phyloP scores from a whole-genome alignment of 1,140 invertebrate species.

The Pogonomyrmex californicus region DNA sequence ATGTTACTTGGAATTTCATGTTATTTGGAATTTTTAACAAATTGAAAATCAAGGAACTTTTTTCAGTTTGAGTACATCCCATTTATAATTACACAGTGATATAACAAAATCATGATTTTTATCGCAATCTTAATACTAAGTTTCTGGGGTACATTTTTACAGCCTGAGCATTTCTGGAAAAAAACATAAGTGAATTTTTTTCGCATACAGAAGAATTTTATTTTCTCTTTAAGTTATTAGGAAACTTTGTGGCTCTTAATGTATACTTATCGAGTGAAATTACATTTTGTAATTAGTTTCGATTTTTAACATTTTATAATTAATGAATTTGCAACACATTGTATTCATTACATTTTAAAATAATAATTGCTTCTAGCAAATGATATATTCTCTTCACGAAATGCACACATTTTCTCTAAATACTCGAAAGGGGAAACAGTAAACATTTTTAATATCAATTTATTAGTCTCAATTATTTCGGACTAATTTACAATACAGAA shows the following conservation, averaged over 20 bases:
- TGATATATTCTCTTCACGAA: background rate
- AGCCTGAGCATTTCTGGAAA: background rate
- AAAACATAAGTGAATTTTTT: background rate
- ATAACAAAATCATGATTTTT: background rate
- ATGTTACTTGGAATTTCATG: too few relatives aligned
- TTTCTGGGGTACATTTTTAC: background rate
- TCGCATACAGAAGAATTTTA: too few relatives aligned
- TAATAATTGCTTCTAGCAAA: background rate
- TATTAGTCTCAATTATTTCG: background rate
- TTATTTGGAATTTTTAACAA: too few relatives aligned
- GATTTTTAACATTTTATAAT: conserved; percentile 8
- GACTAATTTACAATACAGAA: background rate
- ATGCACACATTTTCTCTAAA: background rate
- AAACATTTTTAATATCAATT: background rate
- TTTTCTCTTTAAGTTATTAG: background rate
- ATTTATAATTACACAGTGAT: background rate
- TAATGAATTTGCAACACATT: background rate
- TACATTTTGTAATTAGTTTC: background rate
- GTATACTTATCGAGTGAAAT: background rate
- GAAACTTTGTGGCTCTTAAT: background rate
- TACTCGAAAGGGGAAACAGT: background rate
- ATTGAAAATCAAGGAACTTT: too few relatives aligned
- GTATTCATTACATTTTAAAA: too few relatives aligned
- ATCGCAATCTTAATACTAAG: background rate
- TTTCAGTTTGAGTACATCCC: too few relatives aligned